phyloP scores from a whole-genome alignment of 1,140 invertebrate genomes.

The Scaptomyza hsui region DNA sequence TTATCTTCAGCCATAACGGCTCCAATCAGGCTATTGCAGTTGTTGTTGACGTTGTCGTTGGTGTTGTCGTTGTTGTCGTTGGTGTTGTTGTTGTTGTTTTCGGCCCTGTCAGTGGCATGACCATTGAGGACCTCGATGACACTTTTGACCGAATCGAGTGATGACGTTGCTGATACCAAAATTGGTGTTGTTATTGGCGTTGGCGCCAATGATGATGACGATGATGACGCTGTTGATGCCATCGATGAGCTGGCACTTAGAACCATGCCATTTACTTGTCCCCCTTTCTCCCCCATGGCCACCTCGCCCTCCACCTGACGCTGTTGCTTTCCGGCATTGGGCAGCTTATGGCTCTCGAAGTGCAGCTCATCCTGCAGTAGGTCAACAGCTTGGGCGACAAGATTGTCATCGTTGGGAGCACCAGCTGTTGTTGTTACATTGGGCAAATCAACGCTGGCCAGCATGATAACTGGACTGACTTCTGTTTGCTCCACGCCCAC shows the following conservation, averaged over 20 bases:
- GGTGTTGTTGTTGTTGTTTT: slow-evolving; percentile 24
- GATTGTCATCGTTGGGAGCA: slow-evolving; percentile 12
- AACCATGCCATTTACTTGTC: slow-evolving; percentile 26
- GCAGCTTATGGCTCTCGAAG: slow-evolving; percentile 78
- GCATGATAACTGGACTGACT: slow-evolving; percentile 58
- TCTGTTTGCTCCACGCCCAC: slow-evolving; percentile 63
- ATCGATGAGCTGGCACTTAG: slow-evolving; percentile 63
- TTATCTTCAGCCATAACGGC: slow-evolving; percentile 15
- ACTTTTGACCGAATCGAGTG: slow-evolving; percentile 79
- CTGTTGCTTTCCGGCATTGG: slow-evolving; percentile 48
- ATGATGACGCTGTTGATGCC: slow-evolving; percentile 53
- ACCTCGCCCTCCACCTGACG: slow-evolving; percentile 23
- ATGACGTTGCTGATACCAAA: slow-evolving; percentile 78
- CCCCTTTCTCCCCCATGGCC: not conserved
- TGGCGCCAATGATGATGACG: slow-evolving; percentile 43
- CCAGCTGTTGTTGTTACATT: slow-evolving; percentile 37
- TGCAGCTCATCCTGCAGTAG: slow-evolving; percentile 61
- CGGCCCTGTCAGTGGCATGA: slow-evolving; percentile 26
- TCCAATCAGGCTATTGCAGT: slow-evolving; percentile 8
- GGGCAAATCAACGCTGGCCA: slow-evolving; percentile 75
- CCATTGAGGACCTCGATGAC: slow-evolving; percentile 76
- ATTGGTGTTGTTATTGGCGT: slow-evolving; percentile 72
- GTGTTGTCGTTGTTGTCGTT: slow-evolving; percentile 31
- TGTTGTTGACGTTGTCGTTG: slow-evolving; percentile 9
- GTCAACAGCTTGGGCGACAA: slow-evolving; percentile 51